phyloP scores from a whole-genome alignment of 2,113 vertebrate species.

The Nycticorax nycticorax region DNA sequence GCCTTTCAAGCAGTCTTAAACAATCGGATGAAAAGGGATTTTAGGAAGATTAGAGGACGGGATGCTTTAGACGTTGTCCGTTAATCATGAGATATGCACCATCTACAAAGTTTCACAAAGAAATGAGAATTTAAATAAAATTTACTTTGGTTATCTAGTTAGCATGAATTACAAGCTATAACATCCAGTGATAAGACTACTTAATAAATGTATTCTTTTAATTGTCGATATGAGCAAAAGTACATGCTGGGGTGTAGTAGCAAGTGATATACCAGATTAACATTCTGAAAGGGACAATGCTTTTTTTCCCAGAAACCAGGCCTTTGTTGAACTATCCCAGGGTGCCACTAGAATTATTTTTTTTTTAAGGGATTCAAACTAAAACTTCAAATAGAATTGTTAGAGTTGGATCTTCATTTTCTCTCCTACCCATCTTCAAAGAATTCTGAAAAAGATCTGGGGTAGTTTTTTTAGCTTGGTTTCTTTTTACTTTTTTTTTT shows the following conservation, averaged over 20 bases:
- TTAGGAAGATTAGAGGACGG: constrained; percentile 97
- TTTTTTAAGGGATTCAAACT: constrained; percentile 65
- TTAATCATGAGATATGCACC: constrained; percentile 92
- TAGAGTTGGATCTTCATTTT: constrained; percentile 60
- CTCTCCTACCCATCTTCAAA: constrained; percentile 51
- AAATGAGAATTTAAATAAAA: constrained; percentile 79
- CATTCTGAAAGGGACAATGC: constrained; percentile 86
- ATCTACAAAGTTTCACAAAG: constrained; percentile 82
- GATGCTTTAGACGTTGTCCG: constrained; percentile 96
- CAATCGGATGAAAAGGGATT: constrained; percentile 99
- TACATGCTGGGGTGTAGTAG: constrained; percentile 80
- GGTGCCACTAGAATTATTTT: constrained; percentile 65
- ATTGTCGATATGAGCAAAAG: constrained; percentile 81
- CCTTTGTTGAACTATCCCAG: constrained; percentile 89
- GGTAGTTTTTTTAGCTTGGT: neutral
- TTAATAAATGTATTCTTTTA: constrained; percentile 82
- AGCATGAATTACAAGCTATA: constrained; percentile 80
- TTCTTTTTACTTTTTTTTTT: neutral
- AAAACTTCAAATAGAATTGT: constrained; percentile 71
- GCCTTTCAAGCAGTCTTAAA: constrained; percentile 98
- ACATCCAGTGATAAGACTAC: constrained; percentile 76
- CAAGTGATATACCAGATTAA: constrained; percentile 90
- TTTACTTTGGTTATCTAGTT: constrained; percentile 80
- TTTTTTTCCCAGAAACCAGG: constrained; percentile 89
- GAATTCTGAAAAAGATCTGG: neutral